phyloP scores from a whole-genome alignment of 2,113 vertebrate species.

The Peucedramus taeniatus region DNA sequence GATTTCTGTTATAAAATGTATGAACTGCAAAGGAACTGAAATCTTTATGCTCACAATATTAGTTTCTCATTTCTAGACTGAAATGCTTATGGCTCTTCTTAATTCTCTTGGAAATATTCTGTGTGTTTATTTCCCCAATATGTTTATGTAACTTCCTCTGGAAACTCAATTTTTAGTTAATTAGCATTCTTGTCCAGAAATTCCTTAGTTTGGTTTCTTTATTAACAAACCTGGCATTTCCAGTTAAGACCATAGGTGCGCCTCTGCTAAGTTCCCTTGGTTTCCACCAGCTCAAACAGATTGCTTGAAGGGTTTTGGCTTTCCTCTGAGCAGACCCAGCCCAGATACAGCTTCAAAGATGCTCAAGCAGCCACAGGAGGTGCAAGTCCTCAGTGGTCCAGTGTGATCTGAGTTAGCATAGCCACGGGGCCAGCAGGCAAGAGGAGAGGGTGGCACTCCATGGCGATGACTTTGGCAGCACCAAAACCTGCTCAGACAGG shows the following conservation, averaged over 20 bases:
- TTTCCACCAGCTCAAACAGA: background rate
- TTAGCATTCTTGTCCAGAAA: conserved; percentile 34
- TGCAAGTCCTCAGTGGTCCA: background rate
- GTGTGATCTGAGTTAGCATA: accelerated
- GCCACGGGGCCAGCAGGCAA: background rate
- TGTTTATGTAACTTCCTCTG: conserved; percentile 55
- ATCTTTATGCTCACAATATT: conserved; percentile 49
- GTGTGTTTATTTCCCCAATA: background rate
- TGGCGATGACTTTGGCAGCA: background rate
- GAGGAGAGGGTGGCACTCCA: accelerated
- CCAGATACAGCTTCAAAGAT: background rate
- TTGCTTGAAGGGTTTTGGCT: background rate
- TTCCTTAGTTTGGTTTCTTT: background rate
- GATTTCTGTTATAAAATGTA: conserved; percentile 54
- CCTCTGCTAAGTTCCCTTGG: background rate
- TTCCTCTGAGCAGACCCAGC: background rate
- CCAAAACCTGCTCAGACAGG: background rate
- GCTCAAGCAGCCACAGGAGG: background rate
- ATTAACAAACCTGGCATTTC: background rate
- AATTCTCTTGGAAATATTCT: conserved; percentile 37
- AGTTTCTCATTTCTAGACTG: conserved; percentile 49
- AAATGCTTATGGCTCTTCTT: conserved; percentile 38
- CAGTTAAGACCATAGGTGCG: background rate
- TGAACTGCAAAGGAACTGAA: conserved; percentile 57
- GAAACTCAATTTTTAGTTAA: conserved; percentile 45